Base-by-base conservation (phyloP, 1,140 invertebrate genomes). In the Bombus waltoni region DNA sequence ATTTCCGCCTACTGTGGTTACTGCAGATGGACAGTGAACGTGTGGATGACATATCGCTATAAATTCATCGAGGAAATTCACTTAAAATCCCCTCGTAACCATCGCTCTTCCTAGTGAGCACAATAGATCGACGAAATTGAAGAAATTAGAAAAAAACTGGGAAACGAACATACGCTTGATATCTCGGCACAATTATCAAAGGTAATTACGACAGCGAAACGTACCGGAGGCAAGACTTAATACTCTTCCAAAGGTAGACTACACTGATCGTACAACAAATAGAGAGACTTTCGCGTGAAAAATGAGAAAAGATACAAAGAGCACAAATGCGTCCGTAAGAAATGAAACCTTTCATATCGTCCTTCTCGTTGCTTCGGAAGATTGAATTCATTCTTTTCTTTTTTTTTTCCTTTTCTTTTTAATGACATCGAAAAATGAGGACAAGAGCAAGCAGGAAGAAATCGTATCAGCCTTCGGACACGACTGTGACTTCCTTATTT, bases 391-490 rank as follows among this genome's bases (percentile, higher is more conserved):
- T 79, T 65, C 25, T 47, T 9, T 35, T 18, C 8, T 22, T 18
- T 25, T 22, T 18, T 15, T 53, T 53, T 53, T 18, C 18, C 47
- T 53, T 53, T 18, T 47, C 47, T 53, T 53, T 53, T 53, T 53
- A 68, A 59, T 40, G 40, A 8, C 57, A 22, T 9, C 25, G 15
- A 66, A 44, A 47, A 79, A 79, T 11, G 42, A 18, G 77, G 77
- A 66, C 62, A 79, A 79, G 77, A 32, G 40, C 44, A 68, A 79
- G 47, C 40, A 76, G 74, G 53, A 76, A 68, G 77, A 28, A 68
- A 79, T 68, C 62, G 42, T 42, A 38, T 35, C 47, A 68, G 35
- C 35, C 35, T 57, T 57, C 25, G 22, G 25, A 35, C 22, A 35
- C 15, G 13, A 68, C 47, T 53, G 6, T 22, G 18, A 53, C 66